Evolutionary conservation across 37 sponge, comb jelly and placozoan species (phyloP).

Genomic region (Axinella damicornis): DNA sequence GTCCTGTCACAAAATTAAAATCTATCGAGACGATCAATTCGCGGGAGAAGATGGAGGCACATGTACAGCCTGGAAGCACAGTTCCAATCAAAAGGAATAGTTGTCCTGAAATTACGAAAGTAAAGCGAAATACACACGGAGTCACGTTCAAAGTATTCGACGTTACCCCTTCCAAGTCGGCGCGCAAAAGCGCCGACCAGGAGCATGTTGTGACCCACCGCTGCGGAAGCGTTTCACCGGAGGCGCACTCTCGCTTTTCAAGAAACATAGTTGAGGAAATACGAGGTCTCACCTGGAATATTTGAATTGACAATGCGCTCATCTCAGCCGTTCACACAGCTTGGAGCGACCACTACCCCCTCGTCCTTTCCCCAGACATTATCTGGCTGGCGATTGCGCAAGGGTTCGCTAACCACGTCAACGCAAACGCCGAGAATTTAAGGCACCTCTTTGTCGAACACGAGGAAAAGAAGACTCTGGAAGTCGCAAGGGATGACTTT

Average conservation of each 20-base stretch:
- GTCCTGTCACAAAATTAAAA: too few species aligned
- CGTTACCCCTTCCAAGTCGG: too few species aligned
- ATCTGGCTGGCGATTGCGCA: constrained; percentile 69
- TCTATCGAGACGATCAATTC: too few species aligned
- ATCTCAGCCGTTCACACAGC: constrained; percentile 42
- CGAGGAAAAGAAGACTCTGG: constrained; percentile 47
- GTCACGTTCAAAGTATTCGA: constrained; percentile 25
- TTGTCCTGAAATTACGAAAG: too few species aligned
- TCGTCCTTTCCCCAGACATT: constrained; percentile 57
- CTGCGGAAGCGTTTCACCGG: constrained; percentile 21
- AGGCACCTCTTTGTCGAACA: constrained; percentile 65
- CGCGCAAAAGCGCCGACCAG: not conserved
- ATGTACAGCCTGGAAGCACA: too few species aligned
- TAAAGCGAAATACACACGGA: too few species aligned
- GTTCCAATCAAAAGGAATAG: too few species aligned
- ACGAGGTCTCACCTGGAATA: not conserved
- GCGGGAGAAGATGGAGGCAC: too few species aligned
- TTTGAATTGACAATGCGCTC: constrained; percentile 20
- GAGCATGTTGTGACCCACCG: not conserved
- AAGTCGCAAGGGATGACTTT: constrained; percentile 39
- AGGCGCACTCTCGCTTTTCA: constrained; percentile 9
- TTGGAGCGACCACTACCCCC: constrained; percentile 46
- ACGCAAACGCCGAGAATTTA: constrained; percentile 60
- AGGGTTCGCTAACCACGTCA: constrained; percentile 58
- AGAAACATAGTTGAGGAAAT: not conserved